Conservation (phyloP, 2,797 vertebrate genomes). For the Halcyon chelicuti region DNA sequence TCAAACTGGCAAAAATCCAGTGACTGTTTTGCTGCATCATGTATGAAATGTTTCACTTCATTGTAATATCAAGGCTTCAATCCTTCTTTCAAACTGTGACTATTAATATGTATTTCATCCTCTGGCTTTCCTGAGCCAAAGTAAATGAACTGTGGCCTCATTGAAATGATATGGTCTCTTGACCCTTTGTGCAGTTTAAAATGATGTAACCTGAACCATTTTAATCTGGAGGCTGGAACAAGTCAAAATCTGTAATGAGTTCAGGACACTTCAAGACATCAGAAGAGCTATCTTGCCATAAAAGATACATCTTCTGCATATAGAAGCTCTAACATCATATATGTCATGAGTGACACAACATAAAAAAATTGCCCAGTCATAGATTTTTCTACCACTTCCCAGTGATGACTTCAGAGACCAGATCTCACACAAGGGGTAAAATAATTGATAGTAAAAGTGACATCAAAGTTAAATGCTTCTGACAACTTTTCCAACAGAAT, state of each 20-base stretch:
- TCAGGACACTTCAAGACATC: constrained; percentile 50
- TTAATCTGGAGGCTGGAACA: constrained; percentile 46
- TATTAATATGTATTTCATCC: constrained; percentile 66
- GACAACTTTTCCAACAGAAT: background rate
- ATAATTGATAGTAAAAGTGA: constrained; percentile 21
- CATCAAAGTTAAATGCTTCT: background rate
- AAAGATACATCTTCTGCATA: constrained; percentile 9
- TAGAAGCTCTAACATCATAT: background rate
- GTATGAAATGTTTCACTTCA: background rate
- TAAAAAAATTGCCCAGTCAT: background rate
- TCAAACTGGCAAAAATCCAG: constrained; percentile 6
- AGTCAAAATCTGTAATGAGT: constrained; percentile 65
- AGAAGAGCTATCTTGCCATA: background rate
- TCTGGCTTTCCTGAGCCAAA: constrained; percentile 35
- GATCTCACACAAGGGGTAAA: background rate
- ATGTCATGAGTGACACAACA: background rate
- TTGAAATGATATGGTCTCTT: constrained; percentile 46
- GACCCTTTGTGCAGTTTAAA: constrained; percentile 59
- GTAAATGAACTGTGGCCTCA: constrained; percentile 60
- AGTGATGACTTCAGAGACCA: constrained; percentile 35
- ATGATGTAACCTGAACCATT: constrained; percentile 52
- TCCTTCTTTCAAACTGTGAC: constrained; percentile 46
- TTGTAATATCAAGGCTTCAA: constrained; percentile 9
- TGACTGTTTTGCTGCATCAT: constrained; percentile 1
- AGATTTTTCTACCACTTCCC: background rate